phyloP scores from a whole-genome alignment of 1,140 invertebrate genomes.

The Drosophila tani region DNA sequence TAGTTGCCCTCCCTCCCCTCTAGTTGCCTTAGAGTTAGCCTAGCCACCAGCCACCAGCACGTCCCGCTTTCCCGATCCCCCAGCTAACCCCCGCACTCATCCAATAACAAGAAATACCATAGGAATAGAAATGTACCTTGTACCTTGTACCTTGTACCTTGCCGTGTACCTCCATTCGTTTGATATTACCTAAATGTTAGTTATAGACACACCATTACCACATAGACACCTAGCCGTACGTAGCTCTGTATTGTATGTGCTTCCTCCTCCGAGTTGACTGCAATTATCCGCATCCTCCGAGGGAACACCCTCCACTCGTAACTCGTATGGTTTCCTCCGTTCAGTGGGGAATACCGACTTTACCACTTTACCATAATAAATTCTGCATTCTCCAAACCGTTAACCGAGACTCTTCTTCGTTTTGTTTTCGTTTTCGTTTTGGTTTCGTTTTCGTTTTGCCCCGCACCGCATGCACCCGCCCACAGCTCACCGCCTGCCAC shows the following conservation, averaged over 20 bases:
- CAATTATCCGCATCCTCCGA: constrained; percentile 10
- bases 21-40: constrained; percentile 9
- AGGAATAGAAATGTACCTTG: constrained; percentile 26
- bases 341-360: constrained; percentile 6
- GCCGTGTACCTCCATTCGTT: constrained; percentile 18
- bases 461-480: constrained; percentile 50
- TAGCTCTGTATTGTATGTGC: constrained; percentile 25
- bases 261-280: background rate
- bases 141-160: background rate
- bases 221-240: constrained; percentile 24
- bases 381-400: constrained; percentile 44
- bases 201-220: constrained; percentile 20
- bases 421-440: constrained; percentile 56
- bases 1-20: constrained; percentile 7
- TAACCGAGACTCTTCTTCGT: constrained; percentile 61
- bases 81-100: constrained; percentile 42
- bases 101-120: constrained; percentile 39
- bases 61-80: constrained; percentile 9
- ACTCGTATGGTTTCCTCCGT: constrained; percentile 22
- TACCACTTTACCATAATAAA: constrained; percentile 53
- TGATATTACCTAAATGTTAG: constrained; percentile 57
- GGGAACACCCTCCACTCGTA: constrained; percentile 5
- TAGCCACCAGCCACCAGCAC: constrained; percentile 28
- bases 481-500: constrained; percentile 37
- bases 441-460: constrained; percentile 37